These are phyloP conservation scores for Zhengitettix transpicula DNA, from an alignment of 2,888 invertebrate species.

Conservation along the genomic window DNA sequence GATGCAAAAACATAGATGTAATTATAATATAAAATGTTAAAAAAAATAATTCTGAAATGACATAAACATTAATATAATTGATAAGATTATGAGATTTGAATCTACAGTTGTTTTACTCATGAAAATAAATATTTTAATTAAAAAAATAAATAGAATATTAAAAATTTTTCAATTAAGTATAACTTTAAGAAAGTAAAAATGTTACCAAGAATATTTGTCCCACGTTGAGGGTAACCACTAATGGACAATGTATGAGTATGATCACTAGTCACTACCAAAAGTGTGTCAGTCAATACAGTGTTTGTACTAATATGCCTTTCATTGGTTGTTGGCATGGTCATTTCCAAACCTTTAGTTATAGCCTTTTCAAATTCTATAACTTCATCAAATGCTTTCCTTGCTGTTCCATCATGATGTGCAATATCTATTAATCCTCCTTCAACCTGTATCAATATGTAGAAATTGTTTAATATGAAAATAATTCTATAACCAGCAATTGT, in stretches of 20 bases:
- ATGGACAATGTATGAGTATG: constrained; percentile 65
- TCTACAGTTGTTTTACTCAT: no score
- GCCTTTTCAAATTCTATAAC: constrained; percentile 65
- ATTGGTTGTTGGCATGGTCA: constrained; percentile 27
- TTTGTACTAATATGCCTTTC: constrained; percentile 3
- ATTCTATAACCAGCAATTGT: no score
- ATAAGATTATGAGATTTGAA: no score
- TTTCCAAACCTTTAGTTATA: constrained; percentile 42
- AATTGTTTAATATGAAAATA: constrained; percentile 1
- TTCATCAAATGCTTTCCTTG: constrained; percentile 61
- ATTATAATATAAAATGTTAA: no score
- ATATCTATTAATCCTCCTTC: constrained; percentile 78
- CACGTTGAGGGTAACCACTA: constrained; percentile 57
- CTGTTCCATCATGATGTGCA: constrained; percentile 69
- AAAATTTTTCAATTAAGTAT: not conserved
- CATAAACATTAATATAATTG: no score
- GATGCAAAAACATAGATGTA: no score
- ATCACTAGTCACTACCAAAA: constrained; percentile 73
- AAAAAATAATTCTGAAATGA: no score
- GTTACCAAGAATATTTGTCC: constrained; percentile 51
- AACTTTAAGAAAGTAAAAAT: not conserved
- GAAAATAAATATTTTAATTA: no score
- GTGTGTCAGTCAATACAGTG: constrained; percentile 33
- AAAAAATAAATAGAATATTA: not conserved
- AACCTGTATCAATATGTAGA: constrained; percentile 31